phyloP scores from a whole-genome alignment of 2,113 vertebrate genomes.

The Burhinus oedicnemus region DNA sequence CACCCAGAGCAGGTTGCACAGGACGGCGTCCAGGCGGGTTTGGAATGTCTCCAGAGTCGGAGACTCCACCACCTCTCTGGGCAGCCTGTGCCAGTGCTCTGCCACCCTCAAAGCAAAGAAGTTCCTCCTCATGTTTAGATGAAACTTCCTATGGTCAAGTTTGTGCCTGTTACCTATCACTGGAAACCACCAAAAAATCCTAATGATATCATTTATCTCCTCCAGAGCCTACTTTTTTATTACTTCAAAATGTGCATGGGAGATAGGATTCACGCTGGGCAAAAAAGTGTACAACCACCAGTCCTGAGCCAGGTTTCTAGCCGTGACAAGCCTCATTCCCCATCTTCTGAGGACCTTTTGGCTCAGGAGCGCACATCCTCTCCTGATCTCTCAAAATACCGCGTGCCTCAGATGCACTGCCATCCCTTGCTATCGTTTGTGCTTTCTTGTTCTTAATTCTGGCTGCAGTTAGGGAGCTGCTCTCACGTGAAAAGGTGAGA shows the following conservation, averaged over 20 bases:
- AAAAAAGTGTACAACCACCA: background rate
- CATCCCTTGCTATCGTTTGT: background rate
- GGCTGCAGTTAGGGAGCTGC: background rate
- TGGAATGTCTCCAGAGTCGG: too few species aligned
- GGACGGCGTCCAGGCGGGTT: too few species aligned
- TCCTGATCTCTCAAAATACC: background rate
- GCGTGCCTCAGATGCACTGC: rapidly evolving
- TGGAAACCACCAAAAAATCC: background rate
- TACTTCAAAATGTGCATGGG: background rate
- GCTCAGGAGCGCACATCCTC: background rate
- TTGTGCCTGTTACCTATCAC: too few species aligned
- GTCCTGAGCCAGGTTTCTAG: background rate
- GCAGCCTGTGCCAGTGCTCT: too few species aligned
- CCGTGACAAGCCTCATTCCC: rapidly evolving
- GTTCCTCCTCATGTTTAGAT: too few species aligned
- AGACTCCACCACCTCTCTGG: too few species aligned
- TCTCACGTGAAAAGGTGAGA: background rate
- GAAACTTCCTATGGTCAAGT: too few species aligned
- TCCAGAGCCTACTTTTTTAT: background rate
- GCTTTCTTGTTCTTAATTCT: background rate
- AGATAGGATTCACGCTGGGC: background rate
- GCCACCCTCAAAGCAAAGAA: too few species aligned
- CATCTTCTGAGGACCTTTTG: background rate
- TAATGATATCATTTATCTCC: background rate
- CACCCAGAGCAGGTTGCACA: too few species aligned